Evolutionary conservation across 2,797 vertebrate genomes (phyloP), one percentile per base, ranked within the genome.

Genomic region (Antrozous pallidus): DNA sequence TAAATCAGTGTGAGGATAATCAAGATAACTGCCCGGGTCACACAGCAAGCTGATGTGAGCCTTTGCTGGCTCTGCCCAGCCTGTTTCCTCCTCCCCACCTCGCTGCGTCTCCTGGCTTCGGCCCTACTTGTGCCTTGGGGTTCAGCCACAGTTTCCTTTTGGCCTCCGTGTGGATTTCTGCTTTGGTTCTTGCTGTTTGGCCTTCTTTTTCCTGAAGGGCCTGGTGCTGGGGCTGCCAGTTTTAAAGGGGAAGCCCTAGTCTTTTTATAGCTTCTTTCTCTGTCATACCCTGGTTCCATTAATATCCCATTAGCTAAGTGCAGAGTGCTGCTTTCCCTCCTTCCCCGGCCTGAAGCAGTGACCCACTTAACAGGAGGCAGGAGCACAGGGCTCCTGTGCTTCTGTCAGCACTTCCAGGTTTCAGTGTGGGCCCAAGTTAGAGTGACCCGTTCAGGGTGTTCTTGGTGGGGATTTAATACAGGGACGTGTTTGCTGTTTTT

Each of bases 241-340:
- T 96, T 89, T 77, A 73, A 42, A 84, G 63, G 82, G 88, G 51
- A 92, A 94, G 51, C 79, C 90, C 58, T 61, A 0, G 38, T 84
- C 88, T 94, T 74, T 91, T 84, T 84, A 87, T 85, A 83, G 79
- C 65, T 14, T 83, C 36, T 90, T 42, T 40, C 58, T n/a, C 54
- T 80, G 74, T 63, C 28, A 10, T 90, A 36, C 33, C 69, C n/a
- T 79, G 90, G 47, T 80, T 63, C 77, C 85, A 65, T 87, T 95
- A 84, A 83, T n/a, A 61, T 49, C 88, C 45, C 83, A 88, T 79
- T 63, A 75, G 42, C 22, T 45, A 28, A 88, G 42, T 31, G 12
- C 24, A 74, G 36, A 75, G 45, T 5, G 18, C 70, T 54, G 11
- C 56, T 49, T 67, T 8, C 61, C 47, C 42, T 17, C 40, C 45